These are phyloP conservation scores for human DNA, from an alignment of 2,113 vertebrate genomes.

Conservation along the genomic window GRCh38 chr22:49254001-49254500, in stretches of 20 bases:
- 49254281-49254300: neutral
- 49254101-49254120: neutral
- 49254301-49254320: neutral
- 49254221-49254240: neutral
- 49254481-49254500: neutral
- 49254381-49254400: neutral
- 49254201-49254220: neutral
- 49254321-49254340: neutral
- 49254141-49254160: too few species aligned
- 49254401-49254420: neutral
- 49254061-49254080: neutral
- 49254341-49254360: neutral
- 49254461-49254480: neutral
- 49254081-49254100: neutral
- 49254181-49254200: fast-evolving
- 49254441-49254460: neutral
- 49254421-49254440: too few species aligned
- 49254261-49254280: neutral
- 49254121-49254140: neutral
- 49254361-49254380: neutral
- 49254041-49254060: neutral
- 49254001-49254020: neutral
- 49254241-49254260: neutral
- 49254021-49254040: neutral
- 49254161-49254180: neutral